phyloP scores from a whole-genome alignment of 2,888 invertebrate species.

The Phlogophora meticulosa region DNA sequence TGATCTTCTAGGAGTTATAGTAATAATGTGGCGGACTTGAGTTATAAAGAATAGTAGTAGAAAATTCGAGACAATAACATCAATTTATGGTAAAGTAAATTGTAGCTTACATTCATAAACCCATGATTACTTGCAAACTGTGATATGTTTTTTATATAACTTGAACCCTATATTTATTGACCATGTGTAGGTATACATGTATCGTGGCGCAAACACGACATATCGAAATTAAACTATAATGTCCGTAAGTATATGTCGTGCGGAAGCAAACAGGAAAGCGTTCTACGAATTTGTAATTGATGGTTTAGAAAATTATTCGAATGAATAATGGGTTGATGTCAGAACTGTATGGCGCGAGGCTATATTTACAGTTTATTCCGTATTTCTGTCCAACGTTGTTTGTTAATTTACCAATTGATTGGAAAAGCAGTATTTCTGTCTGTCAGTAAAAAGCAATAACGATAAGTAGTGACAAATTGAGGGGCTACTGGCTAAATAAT shows the following conservation, averaged over 20 bases:
- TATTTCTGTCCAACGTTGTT: constrained; percentile 4
- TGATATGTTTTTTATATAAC: background rate
- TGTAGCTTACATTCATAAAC: background rate
- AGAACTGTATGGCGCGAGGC: background rate
- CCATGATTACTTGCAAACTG: constrained; percentile 14
- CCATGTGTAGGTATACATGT: background rate
- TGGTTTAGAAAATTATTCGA: constrained; percentile 32
- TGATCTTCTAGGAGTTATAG: too few species aligned
- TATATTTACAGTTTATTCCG: constrained; percentile 1
- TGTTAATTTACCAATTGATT: background rate
- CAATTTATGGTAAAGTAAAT: too few species aligned
- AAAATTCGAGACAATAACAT: background rate
- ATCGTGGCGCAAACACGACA: constrained; percentile 8
- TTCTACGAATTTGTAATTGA: constrained; percentile 31
- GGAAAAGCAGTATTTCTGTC: too few species aligned
- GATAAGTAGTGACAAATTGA: too few species aligned
- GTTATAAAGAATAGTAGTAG: too few species aligned
- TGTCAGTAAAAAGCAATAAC: too few species aligned
- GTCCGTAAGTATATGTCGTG: background rate
- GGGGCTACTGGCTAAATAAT: too few species aligned
- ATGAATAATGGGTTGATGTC: constrained; percentile 22
- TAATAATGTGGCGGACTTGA: too few species aligned
- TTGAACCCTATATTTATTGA: constrained; percentile 19
- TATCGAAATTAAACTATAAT: constrained; percentile 17
- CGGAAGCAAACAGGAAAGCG: constrained; percentile 8